Evolutionary conservation across 37 sponge, comb jelly and placozoan genomes (phyloP).

Genomic region (Theonella swinhoei): DNA sequence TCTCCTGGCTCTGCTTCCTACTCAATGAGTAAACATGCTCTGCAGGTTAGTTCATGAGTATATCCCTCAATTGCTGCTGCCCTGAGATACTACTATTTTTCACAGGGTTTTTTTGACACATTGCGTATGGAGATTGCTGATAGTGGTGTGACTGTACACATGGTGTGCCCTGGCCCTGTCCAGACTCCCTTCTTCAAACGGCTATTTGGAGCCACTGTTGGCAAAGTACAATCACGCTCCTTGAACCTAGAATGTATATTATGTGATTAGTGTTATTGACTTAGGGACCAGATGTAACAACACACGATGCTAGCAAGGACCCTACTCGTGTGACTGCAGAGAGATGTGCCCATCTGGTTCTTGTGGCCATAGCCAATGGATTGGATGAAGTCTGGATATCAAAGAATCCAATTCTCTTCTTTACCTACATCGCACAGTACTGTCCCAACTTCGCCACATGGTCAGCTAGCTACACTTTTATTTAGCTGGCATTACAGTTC

Average conservation of each 20-base stretch:
- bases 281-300: neutral
- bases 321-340: constrained; percentile 31
- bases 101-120: constrained; percentile 86
- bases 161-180: constrained; percentile 93
- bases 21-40: constrained; percentile 89
- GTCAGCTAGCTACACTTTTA: constrained; percentile 24
- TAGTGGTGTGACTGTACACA: constrained; percentile 51
- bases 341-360: constrained; percentile 83
- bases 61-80: neutral
- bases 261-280: neutral
- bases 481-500: neutral
- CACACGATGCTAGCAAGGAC: neutral
- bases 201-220: constrained; percentile 4
- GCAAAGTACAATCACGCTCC: neutral
- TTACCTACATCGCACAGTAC: constrained; percentile 83
- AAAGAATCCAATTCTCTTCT: constrained; percentile 72
- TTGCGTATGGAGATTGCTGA: constrained; percentile 85
- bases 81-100: neutral
- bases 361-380: constrained; percentile 85
- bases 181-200: constrained; percentile 34
- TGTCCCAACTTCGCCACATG: constrained; percentile 61
- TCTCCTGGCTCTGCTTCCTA: constrained; percentile 82
- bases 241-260: neutral
- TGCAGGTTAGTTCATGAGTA: constrained; percentile 51
- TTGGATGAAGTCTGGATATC: constrained; percentile 93